These are phyloP conservation scores for Troides helena DNA, from an alignment of 2,888 invertebrate species.

Conservation along the genomic window DNA sequence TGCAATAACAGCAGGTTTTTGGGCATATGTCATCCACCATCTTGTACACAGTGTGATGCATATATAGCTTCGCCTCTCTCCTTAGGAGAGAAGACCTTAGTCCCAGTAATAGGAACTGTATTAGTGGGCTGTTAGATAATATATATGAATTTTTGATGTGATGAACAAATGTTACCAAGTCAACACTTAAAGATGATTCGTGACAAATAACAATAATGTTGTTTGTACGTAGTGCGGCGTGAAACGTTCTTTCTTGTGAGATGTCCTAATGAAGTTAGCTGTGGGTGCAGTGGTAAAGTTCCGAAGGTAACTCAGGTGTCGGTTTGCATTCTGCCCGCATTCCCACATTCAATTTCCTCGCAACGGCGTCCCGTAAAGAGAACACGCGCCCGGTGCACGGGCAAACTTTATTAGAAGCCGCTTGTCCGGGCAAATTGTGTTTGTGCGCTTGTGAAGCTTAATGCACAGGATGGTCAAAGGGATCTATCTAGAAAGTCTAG, in stretches of 20 bases:
- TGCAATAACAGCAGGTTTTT: too few relatives aligned
- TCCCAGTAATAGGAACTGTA: too few relatives aligned
- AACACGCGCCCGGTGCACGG: constrained; percentile 41
- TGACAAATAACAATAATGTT: too few relatives aligned
- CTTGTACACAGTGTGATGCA: too few relatives aligned
- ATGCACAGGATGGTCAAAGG: constrained; percentile 12
- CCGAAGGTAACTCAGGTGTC: constrained; percentile 37
- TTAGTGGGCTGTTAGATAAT: too few relatives aligned
- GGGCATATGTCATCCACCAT: too few relatives aligned
- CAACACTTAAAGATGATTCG: too few relatives aligned
- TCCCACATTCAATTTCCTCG: constrained; percentile 60
- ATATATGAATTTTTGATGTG: too few relatives aligned
- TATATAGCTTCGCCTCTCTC: too few relatives aligned
- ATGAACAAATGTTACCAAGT: too few relatives aligned
- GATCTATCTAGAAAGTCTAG: not conserved
- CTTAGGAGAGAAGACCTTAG: too few relatives aligned
- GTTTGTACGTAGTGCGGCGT: too few relatives aligned
- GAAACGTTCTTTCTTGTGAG: not conserved
- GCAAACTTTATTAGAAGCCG: constrained; percentile 54
- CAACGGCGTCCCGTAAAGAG: constrained; percentile 52
- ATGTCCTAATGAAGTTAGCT: not conserved
- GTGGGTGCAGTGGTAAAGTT: constrained; percentile 20
- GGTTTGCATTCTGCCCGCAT: constrained; percentile 59
- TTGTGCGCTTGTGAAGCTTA: constrained; percentile 22
- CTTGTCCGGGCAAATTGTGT: constrained; percentile 49